Conservation (phyloP, 2,113 vertebrate species). For the Ranitomeya variabilis region DNA sequence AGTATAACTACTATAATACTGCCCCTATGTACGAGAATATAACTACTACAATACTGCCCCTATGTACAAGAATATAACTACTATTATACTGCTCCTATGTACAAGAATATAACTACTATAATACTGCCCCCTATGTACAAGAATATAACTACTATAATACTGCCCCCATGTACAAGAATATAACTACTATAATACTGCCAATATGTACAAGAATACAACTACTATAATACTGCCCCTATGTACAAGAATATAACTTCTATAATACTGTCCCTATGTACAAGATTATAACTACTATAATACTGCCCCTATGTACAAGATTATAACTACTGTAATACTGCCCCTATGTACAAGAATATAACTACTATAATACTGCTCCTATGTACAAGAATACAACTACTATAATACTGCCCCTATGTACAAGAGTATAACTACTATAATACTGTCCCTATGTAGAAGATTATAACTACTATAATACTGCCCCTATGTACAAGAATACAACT, state of each 20-base stretch:
- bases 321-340: slow-evolving; percentile 1
- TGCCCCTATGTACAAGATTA: background rate
- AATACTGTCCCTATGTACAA: too few relatives aligned
- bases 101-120: slow-evolving; percentile 14
- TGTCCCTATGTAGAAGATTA: background rate
- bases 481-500: background rate
- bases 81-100: background rate
- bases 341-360: too few relatives aligned
- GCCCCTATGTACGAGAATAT: background rate
- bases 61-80: slow-evolving; percentile 15
- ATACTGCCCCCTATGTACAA: slow-evolving; percentile 1
- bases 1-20: background rate
- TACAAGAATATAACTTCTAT: too few relatives aligned
- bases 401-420: too few relatives aligned
- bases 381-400: too few relatives aligned
- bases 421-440: too few relatives aligned
- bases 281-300: background rate
- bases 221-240: too few relatives aligned
- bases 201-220: too few relatives aligned
- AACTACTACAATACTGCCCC: background rate
- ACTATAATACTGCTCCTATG: too few relatives aligned
- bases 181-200: too few relatives aligned
- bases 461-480: background rate
- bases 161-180: too few relatives aligned
- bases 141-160: slow-evolving; percentile 8